Evolutionary conservation across 2,888 invertebrate genomes (phyloP).

Genomic region (Ellobium chinense): DNA sequence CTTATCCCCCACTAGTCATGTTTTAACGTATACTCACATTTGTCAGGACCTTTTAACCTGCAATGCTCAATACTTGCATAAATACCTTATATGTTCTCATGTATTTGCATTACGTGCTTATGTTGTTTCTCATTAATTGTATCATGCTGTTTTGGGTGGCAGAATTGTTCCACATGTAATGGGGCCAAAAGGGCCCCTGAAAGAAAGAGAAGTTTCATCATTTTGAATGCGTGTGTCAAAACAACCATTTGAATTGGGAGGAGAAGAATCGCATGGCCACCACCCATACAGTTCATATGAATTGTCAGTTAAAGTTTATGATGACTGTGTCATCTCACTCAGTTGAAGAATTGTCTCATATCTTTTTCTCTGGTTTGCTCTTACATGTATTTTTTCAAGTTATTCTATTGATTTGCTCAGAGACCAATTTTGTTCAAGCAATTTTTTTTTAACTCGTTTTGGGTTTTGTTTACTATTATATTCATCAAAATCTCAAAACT

Average conservation of each 20-base stretch:
- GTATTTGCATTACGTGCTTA: background rate
- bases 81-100: background rate
- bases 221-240: too few species aligned
- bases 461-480: too few species aligned
- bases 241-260: too few species aligned
- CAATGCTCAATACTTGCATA: conserved; percentile 28
- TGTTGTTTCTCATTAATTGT: too few species aligned
- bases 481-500: too few species aligned
- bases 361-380: conserved; percentile 22
- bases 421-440: conserved; percentile 41
- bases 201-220: too few species aligned
- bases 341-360: background rate
- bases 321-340: background rate
- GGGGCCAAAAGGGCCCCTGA: too few species aligned
- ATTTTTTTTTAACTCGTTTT: conserved; percentile 12
- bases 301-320: too few species aligned
- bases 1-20: conserved; percentile 6
- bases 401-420: conserved; percentile 40
- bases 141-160: too few species aligned
- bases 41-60: conserved; percentile 32
- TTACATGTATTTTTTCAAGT: background rate
- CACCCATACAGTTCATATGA: too few species aligned
- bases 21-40: conserved; percentile 11
- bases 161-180: too few species aligned
- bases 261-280: too few species aligned